Conservation (phyloP, 2,888 invertebrate genomes). For the Silvanus unidentatus region DNA sequence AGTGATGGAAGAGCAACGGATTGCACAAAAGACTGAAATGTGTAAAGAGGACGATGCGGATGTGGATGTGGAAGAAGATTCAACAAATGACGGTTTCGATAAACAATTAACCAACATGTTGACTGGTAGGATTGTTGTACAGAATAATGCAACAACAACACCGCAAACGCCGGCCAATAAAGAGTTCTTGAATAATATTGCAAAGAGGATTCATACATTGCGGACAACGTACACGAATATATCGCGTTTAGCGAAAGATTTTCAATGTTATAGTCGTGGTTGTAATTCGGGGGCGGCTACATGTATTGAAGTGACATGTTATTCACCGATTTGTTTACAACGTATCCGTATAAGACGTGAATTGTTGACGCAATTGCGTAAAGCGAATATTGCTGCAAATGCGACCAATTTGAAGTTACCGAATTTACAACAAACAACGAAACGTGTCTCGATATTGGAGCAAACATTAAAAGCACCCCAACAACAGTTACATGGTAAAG, state of each 20-base stretch:
- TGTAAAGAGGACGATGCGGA: constrained; percentile 49
- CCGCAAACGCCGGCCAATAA: constrained; percentile 39
- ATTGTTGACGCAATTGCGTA: constrained; percentile 56
- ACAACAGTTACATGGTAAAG: constrained; percentile 16
- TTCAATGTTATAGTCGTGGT: constrained; percentile 65
- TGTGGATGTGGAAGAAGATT: constrained; percentile 39
- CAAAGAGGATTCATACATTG: constrained; percentile 63
- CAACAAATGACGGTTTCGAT: constrained; percentile 34
- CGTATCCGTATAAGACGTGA: constrained; percentile 67
- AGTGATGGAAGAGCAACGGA: constrained; percentile 65
- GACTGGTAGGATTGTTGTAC: constrained; percentile 39
- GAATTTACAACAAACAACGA: constrained; percentile 36
- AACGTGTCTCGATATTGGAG: constrained; percentile 60
- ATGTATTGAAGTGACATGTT: constrained; percentile 58
- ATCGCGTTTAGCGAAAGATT: constrained; percentile 64
- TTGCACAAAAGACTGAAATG: constrained; percentile 47
- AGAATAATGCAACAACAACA: constrained; percentile 21
- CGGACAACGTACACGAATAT: constrained; percentile 65
- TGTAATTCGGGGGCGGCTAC: constrained; percentile 56
- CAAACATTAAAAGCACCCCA: constrained; percentile 60
- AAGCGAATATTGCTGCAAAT: constrained; percentile 55
- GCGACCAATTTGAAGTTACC: constrained; percentile 47
- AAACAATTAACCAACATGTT: constrained; percentile 44
- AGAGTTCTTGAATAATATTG: constrained; percentile 54
- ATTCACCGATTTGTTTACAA: constrained; percentile 75